phyloP scores from a whole-genome alignment of 2,113 vertebrate species.

The Elgaria multicarinata region DNA sequence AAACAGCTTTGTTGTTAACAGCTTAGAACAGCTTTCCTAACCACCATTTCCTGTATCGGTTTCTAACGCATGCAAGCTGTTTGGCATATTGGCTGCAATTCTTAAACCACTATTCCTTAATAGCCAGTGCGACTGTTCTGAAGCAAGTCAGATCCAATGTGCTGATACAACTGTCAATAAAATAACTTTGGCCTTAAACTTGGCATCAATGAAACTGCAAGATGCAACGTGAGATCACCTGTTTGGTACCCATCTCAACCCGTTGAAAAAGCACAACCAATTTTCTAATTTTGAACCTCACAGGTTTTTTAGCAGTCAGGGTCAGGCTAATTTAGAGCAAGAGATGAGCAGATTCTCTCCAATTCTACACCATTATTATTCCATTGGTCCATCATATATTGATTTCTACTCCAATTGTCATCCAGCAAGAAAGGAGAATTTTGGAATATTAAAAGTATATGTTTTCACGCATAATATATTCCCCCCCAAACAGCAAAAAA shows the following conservation, averaged over 20 bases:
- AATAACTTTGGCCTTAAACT: background rate
- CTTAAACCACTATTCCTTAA: background rate
- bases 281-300: background rate
- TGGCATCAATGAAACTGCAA: background rate
- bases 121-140: background rate
- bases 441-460: background rate
- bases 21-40: background rate
- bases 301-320: background rate
- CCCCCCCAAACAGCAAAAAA: background rate
- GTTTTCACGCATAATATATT: background rate
- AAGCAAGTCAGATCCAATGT: background rate
- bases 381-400: background rate
- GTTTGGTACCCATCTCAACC: background rate
- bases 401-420: background rate
- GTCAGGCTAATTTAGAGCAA: background rate
- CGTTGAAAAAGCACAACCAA: background rate
- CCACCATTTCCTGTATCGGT: background rate
- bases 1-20: constrained; percentile 16
- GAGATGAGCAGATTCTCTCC: background rate
- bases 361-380: background rate
- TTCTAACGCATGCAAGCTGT: constrained; percentile 20
- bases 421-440: background rate
- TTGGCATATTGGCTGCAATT: constrained; percentile 1
- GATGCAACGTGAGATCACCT: background rate
- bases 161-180: constrained; percentile 4